Evolutionary conservation across 2,797 vertebrate genomes (phyloP), one percentile per base, ranked within the genome.

Genomic region (Gephyroberyx darwinii): DNA sequence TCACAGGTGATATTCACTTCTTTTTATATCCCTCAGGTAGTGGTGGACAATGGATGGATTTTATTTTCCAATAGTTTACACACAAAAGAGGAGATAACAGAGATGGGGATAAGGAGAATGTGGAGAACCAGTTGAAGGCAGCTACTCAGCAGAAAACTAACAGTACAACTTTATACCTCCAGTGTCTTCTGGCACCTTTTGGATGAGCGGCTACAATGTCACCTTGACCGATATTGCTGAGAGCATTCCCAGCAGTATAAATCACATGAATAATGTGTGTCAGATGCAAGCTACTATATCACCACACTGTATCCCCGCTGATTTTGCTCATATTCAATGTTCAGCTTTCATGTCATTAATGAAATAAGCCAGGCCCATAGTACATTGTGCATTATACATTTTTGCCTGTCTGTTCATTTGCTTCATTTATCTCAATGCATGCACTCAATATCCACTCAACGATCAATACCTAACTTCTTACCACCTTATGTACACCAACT

Each of bases 151-250:
- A 26, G 45, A 35, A n/a, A 31, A n/a, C 8, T 4, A 56, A 62
- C 43, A 74, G 48, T 4, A 67, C 20, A n/a, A 14, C 16, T 50
- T 16, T 6, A 19, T 17, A 50, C 26, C 39, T 47, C 43, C 5
- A 22, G 19, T 39, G 5, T 50, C 62, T 41, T 10, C 43, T 64
- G 33, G 0, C 10, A 10, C 45, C 59, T 33, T 33, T 39, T 54
- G 0, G 9, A 19, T 10, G 13, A 54, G 22, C 9, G 41, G 16
- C 52, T 71, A 35, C 45, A 73, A 65, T 65, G 19, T 19, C 19
- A n/a, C 19, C 19, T 31, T 61, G 22, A 57, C 20, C 51, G 1
- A 57, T 56, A 45, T 45, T 61, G 20, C 20, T 39, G 14, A 80
- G 47, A 43, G 45, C n/a, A 35, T 65, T 67, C 20, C 8, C 31